Evolutionary conservation across 1,140 invertebrate genomes (phyloP).

Genomic region (Gryon sp.): DNA sequence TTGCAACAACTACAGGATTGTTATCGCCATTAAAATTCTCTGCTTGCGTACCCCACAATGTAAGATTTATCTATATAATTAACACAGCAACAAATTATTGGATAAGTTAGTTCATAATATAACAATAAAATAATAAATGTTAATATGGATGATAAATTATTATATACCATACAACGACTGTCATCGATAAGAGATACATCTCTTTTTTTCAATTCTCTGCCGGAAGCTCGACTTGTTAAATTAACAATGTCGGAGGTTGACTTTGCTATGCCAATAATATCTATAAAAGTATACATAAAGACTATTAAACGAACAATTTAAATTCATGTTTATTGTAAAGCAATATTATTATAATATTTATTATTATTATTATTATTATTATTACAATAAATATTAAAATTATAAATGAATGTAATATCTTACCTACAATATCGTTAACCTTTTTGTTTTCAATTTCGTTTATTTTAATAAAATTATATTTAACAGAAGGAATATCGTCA

Average conservation of each 20-base stretch:
- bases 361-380: too few species aligned
- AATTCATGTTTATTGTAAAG: too few species aligned
- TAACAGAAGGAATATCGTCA: conserved; percentile 86
- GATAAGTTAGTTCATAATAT: too few species aligned
- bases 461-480: conserved; percentile 91
- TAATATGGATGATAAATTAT: too few species aligned
- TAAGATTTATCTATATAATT: conserved; percentile 81
- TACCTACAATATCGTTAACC: conserved; percentile 87
- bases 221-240: conserved; percentile 86
- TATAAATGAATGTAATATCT: too few species aligned
- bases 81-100: conserved; percentile 25
- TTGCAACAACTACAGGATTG: conserved; percentile 91
- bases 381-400: too few species aligned
- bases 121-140: conserved; percentile 20
- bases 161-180: conserved; percentile 86
- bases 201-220: conserved; percentile 92
- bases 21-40: conserved; percentile 88
- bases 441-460: conserved; percentile 85
- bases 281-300: conserved; percentile 81
- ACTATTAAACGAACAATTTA: not conserved
- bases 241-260: conserved; percentile 85
- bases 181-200: conserved; percentile 94
- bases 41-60: conserved; percentile 90
- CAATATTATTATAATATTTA: too few species aligned
- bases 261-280: conserved; percentile 95